Evolutionary conservation across 1,140 invertebrate species (phyloP), one percentile per base, ranked within the genome.

Genomic region (Cephus cinctus): DNA sequence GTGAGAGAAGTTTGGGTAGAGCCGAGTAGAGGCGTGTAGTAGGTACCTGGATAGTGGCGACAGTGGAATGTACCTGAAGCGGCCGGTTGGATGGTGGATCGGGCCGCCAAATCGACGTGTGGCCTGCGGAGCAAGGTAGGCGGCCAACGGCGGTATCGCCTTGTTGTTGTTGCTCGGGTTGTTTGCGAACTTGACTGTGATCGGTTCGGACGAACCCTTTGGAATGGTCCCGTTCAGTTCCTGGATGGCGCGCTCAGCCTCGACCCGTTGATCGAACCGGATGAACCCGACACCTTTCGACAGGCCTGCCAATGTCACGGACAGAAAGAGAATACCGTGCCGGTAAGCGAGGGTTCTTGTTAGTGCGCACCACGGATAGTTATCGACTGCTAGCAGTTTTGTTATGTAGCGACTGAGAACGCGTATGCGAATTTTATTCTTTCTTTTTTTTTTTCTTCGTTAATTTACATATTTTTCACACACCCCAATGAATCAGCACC

Each of bases 231-330:
- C 96, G 75, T 98, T 98, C 60, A 99, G 79, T 77, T 98, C 94
- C 72, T 98, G 92, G 59, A 99, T 99, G 18, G 97, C 97, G 32
- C 91, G 81, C 75, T 99, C 97, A 4, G 97, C 97, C 77, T 99
- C 96, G 56, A 92, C 84, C 47, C 96, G 88, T 75, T 98, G 94
- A 77, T 99, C 97, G 77, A 98, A 99, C 52, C 97, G 86, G 63
- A 99, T 98, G 79, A 99, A 99, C 36, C 97, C 97, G 52, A 99
- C 97, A 50, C 97, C 97, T 81, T 98, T 98, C 41, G 96, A 98
- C 61, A 98, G 81, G 66, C 96, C 96, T 91, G 79, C 69, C 27
- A 38, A 56, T 20, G n/a, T 15, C 38, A 3, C 34, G 19, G 34
- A 36, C 34, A 19, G 27, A 45, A 18, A 18, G 12, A n/a, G n/a